These are phyloP conservation scores for Cremastobaeus sp. DNA, from an alignment of 2,888 invertebrate genomes.

Conservation along the genomic window DNA sequence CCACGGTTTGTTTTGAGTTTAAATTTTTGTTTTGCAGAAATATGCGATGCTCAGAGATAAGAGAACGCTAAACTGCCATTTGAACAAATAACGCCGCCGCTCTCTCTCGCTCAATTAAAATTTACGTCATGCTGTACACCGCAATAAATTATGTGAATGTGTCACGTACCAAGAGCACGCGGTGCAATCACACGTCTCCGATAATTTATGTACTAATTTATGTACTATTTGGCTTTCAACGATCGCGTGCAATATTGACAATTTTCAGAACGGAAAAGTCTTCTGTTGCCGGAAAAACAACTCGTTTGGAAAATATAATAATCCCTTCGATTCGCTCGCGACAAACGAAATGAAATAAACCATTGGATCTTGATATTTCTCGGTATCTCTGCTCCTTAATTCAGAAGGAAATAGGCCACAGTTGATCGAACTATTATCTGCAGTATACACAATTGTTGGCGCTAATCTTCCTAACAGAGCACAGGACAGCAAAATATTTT, in stretches of 20 bases:
- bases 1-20: conserved; percentile 22
- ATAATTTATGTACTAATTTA: conserved; percentile 58
- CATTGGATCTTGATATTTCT: too few species aligned
- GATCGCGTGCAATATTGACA: conserved; percentile 7
- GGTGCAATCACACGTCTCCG: conserved; percentile 43
- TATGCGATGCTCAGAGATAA: conserved; percentile 37
- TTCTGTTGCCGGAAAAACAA: too few species aligned
- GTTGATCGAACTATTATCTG: too few species aligned
- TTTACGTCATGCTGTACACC: conserved; percentile 46
- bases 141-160: conserved; percentile 52
- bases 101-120: conserved; percentile 50
- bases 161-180: conserved; percentile 36
- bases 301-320: too few species aligned
- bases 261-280: too few species aligned
- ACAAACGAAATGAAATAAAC: too few species aligned
- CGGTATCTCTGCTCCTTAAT: too few species aligned
- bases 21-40: conserved; percentile 38
- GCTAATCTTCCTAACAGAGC: too few species aligned
- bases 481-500: too few species aligned
- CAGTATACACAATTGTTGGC: too few species aligned
- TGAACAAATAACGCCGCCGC: conserved; percentile 39
- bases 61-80: conserved; percentile 44
- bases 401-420: too few species aligned
- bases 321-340: too few species aligned
- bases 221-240: conserved; percentile 32